These are phyloP conservation scores for Noctilio leporinus DNA, from an alignment of 2,113 vertebrate genomes.

Conservation along the genomic window DNA sequence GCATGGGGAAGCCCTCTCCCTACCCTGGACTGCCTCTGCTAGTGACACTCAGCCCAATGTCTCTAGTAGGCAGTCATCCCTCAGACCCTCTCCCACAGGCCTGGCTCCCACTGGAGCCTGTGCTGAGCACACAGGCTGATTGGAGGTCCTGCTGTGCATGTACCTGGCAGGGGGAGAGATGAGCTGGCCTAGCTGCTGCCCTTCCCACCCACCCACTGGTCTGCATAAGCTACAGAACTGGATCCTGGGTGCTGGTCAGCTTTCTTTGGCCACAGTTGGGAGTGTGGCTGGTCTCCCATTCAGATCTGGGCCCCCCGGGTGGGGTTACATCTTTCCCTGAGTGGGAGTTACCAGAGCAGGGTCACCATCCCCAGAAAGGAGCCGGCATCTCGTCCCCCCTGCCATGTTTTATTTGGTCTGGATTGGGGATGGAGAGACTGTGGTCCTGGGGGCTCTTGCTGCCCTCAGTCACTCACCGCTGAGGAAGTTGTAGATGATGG, in stretches of 20 bases:
- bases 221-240: background rate
- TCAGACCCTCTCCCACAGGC: background rate
- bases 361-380: background rate
- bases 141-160: background rate
- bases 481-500: slow-evolving; percentile 75
- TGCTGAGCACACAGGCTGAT: background rate
- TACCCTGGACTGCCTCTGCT: background rate
- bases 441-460: background rate
- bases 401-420: background rate
- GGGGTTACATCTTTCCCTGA: background rate
- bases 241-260: background rate
- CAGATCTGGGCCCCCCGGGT: background rate
- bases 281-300: background rate
- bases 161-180: background rate
- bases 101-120: background rate
- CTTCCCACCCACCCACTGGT: background rate
- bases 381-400: too few species aligned
- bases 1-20: background rate
- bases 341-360: background rate
- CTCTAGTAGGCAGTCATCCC: background rate
- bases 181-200: background rate
- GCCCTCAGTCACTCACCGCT: slow-evolving; percentile 53
- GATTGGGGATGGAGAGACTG: background rate
- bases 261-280: background rate
- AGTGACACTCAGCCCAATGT: too few species aligned